These are phyloP conservation scores for Epizoanthus fatuus DNA, from an alignment of 92 coral and sea anemone species.

Conservation along the genomic window DNA sequence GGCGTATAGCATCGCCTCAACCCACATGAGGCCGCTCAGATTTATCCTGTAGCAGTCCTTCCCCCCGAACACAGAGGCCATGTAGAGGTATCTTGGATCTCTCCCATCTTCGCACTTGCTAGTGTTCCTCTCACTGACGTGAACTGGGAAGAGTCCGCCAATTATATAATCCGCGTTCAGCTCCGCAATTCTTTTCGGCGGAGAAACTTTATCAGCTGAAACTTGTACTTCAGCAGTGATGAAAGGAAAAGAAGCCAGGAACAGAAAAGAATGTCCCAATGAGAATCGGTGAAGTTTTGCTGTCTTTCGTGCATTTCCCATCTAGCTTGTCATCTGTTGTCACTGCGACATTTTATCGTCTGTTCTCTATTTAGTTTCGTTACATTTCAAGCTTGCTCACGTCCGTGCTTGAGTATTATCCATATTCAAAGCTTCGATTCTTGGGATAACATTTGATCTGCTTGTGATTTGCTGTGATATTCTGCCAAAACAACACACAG, in stretches of 20 bases:
- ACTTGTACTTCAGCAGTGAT: neutral
- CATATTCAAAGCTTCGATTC: neutral
- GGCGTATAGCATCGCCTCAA: conserved; percentile 92
- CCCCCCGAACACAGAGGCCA: conserved; percentile 56
- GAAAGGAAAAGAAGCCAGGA: neutral
- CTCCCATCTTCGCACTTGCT: conserved; percentile 57
- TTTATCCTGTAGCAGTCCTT: conserved; percentile 80
- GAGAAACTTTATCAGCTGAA: neutral
- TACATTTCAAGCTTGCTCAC: too few relatives aligned
- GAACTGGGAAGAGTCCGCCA: conserved; percentile 93
- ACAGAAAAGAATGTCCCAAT: neutral
- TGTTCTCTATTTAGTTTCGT: neutral
- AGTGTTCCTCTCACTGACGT: conserved; percentile 65
- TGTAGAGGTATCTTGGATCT: conserved; percentile 54
- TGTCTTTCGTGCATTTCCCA: neutral
- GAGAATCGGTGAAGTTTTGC: neutral
- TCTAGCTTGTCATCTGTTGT: neutral
- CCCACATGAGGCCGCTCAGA: conserved; percentile 91
- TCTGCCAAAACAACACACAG: neutral
- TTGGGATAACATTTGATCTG: neutral
- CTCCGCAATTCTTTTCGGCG: conserved; percentile 70
- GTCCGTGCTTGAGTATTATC: too few relatives aligned
- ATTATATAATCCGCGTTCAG: conserved; percentile 77
- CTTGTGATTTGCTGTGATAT: neutral
- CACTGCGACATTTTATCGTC: neutral